Percentiles rank a stretch among this genome's conserved stretches.
phyloP scores from a whole-genome alignment of 2,888 invertebrate genomes.

The Sepiola atlantica region DNA sequence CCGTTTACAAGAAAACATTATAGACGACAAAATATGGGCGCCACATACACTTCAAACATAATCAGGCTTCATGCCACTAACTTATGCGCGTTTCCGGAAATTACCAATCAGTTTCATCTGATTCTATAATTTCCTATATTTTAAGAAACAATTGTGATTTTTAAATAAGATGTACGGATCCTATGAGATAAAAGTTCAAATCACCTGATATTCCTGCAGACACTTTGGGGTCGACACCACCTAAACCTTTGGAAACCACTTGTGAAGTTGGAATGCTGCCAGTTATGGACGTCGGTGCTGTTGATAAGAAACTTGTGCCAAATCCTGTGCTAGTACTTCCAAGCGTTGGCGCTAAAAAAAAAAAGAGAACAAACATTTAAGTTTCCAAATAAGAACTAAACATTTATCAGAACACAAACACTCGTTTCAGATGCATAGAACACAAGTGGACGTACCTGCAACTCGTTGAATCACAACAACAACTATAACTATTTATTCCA shows the following conservation, averaged over 20 bases:
- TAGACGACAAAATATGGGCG: no score
- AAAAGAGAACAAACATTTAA: neutral
- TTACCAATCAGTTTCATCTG: no score
- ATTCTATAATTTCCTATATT: no score
- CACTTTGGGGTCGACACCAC: constrained; percentile 79
- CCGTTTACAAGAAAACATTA: no score
- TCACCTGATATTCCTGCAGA: constrained; percentile 57
- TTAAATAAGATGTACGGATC: neutral
- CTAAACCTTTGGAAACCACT: constrained; percentile 78
- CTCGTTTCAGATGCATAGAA: neutral
- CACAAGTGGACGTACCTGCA: neutral
- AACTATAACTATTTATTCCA: no score
- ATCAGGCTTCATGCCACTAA: no score
- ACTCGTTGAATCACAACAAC: neutral
- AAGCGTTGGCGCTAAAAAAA: neutral
- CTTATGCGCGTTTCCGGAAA: no score
- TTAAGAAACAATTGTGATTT: neutral
- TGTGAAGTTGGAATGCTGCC: constrained; percentile 36
- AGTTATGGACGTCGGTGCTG: neutral
- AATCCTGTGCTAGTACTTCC: constrained; percentile 2
- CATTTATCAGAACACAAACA: neutral
- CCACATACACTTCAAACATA: no score
- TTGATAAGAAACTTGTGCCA: neutral
- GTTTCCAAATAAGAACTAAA: neutral
- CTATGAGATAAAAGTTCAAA: neutral